A percentile compares a stretch with the other conserved stretches of the same genome.
These are phyloP conservation scores for Teleogryllus oceanicus DNA, from an alignment of 2,888 invertebrate genomes.

Conservation along the genomic window DNA sequence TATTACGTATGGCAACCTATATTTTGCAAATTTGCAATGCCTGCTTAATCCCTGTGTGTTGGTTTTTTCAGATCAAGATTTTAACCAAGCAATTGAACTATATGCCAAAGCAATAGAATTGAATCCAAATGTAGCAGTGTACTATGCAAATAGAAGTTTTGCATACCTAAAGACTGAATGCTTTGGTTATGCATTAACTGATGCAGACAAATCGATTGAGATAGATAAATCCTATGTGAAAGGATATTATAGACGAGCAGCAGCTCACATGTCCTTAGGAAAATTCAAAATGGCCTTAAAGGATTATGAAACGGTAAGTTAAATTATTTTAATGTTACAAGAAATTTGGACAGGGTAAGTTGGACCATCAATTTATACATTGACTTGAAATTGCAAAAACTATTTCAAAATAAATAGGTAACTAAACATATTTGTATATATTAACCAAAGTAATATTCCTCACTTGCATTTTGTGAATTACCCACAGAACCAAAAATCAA, in stretches of 20 bases:
- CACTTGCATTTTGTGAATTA: too few relatives aligned
- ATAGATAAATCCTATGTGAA: constrained; percentile 87
- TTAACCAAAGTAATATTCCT: too few relatives aligned
- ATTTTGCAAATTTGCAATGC: neutral
- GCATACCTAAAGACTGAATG: constrained; percentile 90
- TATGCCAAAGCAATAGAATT: constrained; percentile 60
- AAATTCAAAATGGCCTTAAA: constrained; percentile 94
- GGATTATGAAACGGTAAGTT: constrained; percentile 91
- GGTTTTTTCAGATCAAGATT: constrained; percentile 76
- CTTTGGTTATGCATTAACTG: constrained; percentile 89
- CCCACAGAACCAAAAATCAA: too few relatives aligned
- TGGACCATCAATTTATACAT: too few relatives aligned
- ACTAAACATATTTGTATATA: too few relatives aligned
- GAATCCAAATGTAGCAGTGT: constrained; percentile 79
- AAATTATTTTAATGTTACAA: too few relatives aligned
- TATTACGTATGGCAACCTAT: too few relatives aligned
- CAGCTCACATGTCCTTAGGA: constrained; percentile 95
- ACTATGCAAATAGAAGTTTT: constrained; percentile 92
- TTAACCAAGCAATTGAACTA: constrained; percentile 81
- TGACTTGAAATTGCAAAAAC: too few relatives aligned
- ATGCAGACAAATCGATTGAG: constrained; percentile 89
- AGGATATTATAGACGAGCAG: constrained; percentile 95
- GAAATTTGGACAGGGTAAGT: too few relatives aligned
- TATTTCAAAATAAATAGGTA: too few relatives aligned
- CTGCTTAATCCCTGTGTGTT: neutral